A percentile compares a stretch with the other conserved stretches of the same genome.
phyloP scores from a whole-genome alignment of 2,888 invertebrate species.

The Lymantria monacha region DNA sequence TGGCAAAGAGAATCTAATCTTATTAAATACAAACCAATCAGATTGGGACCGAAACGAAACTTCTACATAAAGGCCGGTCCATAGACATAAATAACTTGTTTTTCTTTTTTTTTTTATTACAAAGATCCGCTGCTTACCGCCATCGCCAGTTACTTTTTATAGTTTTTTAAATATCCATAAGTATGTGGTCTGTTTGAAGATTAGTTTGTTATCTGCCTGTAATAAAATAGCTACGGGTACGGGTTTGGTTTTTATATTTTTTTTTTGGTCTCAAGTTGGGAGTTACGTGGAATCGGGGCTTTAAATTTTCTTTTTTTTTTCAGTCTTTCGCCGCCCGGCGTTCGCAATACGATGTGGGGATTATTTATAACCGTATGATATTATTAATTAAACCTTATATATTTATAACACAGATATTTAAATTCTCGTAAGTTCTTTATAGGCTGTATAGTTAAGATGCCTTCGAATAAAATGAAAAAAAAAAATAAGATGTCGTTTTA shows the following conservation, averaged over 20 bases:
- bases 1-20: background rate
- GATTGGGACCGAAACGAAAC: background rate
- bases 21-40: background rate
- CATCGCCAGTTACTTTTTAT: slow-evolving; percentile 61
- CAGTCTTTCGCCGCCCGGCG: slow-evolving; percentile 13
- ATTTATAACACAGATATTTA: background rate
- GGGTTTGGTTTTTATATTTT: slow-evolving; percentile 36
- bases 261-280: slow-evolving; percentile 27
- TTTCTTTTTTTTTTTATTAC: slow-evolving; percentile 64
- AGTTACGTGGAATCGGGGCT: slow-evolving; percentile 30
- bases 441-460: background rate
- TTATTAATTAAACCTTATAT: background rate
- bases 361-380: slow-evolving; percentile 1
- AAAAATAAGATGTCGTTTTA: too few species aligned
- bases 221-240: slow-evolving; percentile 65
- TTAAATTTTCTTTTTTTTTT: slow-evolving; percentile 13
- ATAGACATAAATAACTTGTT: slow-evolving; percentile 60
- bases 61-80: slow-evolving; percentile 8
- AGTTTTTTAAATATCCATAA: slow-evolving; percentile 72
- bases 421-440: background rate
- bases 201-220: slow-evolving; percentile 71
- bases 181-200: slow-evolving; percentile 54
- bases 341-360: slow-evolving; percentile 4
- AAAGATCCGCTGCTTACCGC: slow-evolving; percentile 49
- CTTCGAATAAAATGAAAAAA: too few species aligned